A percentile compares a stretch with the other conserved stretches of the same genome.
These are phyloP conservation scores for Automeris io DNA, from an alignment of 2,888 invertebrate genomes.

Conservation along the genomic window DNA sequence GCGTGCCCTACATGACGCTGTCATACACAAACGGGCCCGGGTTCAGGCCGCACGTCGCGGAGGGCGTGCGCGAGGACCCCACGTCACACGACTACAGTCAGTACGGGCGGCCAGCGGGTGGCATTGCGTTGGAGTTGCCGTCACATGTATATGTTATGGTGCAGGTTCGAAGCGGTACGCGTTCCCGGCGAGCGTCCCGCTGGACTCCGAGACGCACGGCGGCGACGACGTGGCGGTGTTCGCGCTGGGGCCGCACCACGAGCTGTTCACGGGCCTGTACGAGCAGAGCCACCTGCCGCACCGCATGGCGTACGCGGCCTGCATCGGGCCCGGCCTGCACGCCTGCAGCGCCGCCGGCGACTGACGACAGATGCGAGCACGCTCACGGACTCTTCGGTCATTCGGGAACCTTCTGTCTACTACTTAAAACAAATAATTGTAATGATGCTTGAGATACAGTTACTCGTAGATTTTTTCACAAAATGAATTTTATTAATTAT, in stretches of 20 bases:
- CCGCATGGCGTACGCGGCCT: conserved; percentile 83
- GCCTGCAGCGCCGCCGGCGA: conserved; percentile 34
- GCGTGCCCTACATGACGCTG: conserved; percentile 76
- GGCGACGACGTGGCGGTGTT: conserved; percentile 88
- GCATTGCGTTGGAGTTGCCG: not conserved
- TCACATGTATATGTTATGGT: not conserved
- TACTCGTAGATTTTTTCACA: no score
- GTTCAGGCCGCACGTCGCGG: conserved; percentile 39
- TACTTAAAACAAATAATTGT: no score
- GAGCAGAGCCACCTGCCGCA: conserved; percentile 88
- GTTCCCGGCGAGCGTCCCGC: conserved; percentile 70
- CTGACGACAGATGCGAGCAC: not conserved
- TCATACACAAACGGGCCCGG: conserved; percentile 82
- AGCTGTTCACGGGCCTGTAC: conserved; percentile 84
- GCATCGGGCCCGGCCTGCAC: conserved; percentile 77
- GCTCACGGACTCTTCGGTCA: not conserved
- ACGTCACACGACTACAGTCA: conserved; percentile 40
- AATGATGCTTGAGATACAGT: no score
- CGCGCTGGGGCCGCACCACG: conserved; percentile 83
- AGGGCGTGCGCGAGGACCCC: conserved; percentile 63
- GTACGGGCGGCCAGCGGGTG: conserved; percentile 8
- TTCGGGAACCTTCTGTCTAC: not conserved
- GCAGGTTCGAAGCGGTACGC: conserved; percentile 30
- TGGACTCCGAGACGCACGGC: conserved; percentile 81
- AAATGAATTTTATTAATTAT: no score